These are phyloP conservation scores for Magallana angulata DNA, from an alignment of 1,140 invertebrate species.

Conservation along the genomic window DNA sequence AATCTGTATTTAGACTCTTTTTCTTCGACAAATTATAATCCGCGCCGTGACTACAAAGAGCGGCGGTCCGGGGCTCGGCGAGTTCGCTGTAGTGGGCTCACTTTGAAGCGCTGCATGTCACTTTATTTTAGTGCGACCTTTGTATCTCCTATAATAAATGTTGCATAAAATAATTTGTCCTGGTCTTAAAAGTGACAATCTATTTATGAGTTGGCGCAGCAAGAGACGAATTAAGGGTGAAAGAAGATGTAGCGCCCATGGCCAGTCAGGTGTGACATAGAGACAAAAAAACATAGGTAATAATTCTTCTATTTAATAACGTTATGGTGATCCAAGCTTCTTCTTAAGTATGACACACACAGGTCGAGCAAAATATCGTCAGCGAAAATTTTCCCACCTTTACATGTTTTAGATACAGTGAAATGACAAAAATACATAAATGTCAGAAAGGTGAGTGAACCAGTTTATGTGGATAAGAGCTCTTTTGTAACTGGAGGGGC, in stretches of 20 bases:
- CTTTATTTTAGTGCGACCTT: conserved; percentile 24
- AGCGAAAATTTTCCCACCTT: conserved; percentile 30
- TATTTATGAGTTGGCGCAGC: conserved; percentile 32
- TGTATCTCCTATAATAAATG: conserved; percentile 21
- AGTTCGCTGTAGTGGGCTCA: background rate
- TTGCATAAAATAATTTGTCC: conserved; percentile 35
- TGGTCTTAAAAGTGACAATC: conserved; percentile 32
- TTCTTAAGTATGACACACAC: conserved; percentile 21
- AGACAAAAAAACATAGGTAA: conserved; percentile 18
- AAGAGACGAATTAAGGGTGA: conserved; percentile 22
- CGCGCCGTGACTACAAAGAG: background rate
- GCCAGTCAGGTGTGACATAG: conserved; percentile 22
- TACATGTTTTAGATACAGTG: conserved; percentile 8
- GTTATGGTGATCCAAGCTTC: background rate
- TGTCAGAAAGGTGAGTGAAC: conserved; percentile 1
- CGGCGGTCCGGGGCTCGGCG: background rate
- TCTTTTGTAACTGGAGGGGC: conserved; percentile 7
- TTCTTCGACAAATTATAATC: background rate
- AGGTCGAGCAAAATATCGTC: conserved; percentile 26
- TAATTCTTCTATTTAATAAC: conserved; percentile 28
- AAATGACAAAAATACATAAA: conserved; percentile 25
- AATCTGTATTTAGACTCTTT: background rate
- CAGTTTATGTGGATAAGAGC: background rate
- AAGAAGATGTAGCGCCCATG: conserved; percentile 13
- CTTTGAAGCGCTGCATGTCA: conserved; percentile 29